A percentile compares a stretch with the other conserved stretches of the same genome.
These are phyloP conservation scores for Myripristis jacobus DNA, from an alignment of 2,797 vertebrate genomes.

Conservation along the genomic window DNA sequence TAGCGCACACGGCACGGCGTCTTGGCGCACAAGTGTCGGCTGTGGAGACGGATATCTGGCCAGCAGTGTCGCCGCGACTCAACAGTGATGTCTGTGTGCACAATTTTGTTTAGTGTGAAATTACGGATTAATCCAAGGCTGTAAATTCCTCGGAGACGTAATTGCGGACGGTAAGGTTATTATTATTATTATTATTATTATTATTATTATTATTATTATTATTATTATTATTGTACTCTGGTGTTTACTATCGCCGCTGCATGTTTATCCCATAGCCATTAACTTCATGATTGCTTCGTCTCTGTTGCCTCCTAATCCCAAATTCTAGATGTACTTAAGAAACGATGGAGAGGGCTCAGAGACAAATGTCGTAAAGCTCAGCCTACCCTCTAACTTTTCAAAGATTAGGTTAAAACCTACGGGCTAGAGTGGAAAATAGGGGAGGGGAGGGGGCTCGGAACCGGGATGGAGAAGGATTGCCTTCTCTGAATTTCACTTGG, in stretches of 20 bases:
- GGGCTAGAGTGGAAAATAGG: not conserved
- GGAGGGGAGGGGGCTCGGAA: too few relatives aligned
- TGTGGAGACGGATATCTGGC: slow-evolving; percentile 4
- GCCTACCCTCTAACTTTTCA: slow-evolving; percentile 58
- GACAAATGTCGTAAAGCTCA: not conserved
- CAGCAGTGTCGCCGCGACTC: slow-evolving; percentile 47
- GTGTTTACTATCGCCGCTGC: too few relatives aligned
- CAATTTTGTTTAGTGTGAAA: slow-evolving; percentile 49
- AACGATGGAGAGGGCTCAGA: not conserved
- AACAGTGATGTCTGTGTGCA: slow-evolving; percentile 66
- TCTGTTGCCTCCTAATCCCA: not conserved
- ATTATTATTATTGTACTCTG: slow-evolving; percentile 5
- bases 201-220: slow-evolving; percentile 23
- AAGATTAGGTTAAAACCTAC: slow-evolving; percentile 41
- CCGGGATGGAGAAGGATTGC: slow-evolving; percentile 27
- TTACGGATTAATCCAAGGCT: slow-evolving; percentile 70
- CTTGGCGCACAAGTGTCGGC: slow-evolving; percentile 45
- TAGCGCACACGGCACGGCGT: slow-evolving; percentile 23
- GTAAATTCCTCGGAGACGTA: slow-evolving; percentile 36
- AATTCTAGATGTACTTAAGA: too few relatives aligned
- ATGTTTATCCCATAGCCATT: not conserved
- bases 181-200: too few relatives aligned
- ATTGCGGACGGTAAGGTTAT: slow-evolving; percentile 56
- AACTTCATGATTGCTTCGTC: too few relatives aligned
- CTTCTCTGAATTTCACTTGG: slow-evolving; percentile 67